A percentile compares a stretch with the other conserved stretches of the same genome.
These are phyloP conservation scores for Euspilapteryx auroguttella DNA, from an alignment of 2,888 invertebrate species.

Conservation along the genomic window DNA sequence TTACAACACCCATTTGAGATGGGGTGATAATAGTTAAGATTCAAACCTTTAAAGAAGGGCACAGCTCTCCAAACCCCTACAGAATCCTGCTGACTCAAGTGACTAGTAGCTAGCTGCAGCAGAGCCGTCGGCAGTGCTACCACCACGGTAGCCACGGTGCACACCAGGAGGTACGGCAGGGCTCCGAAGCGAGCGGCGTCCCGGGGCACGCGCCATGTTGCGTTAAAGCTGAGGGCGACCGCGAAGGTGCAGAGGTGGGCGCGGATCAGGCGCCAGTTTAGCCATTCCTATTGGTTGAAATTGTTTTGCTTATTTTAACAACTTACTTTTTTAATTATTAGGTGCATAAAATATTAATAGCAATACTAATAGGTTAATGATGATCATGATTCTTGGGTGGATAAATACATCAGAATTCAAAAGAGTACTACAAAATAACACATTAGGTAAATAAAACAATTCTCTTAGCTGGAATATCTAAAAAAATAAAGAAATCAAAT, in stretches of 20 bases:
- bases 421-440: too few relatives aligned
- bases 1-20: too few relatives aligned
- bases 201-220: conserved; percentile 62
- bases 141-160: conserved; percentile 40
- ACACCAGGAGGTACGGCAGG: conserved; percentile 52
- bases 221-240: conserved; percentile 57
- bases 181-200: conserved; percentile 47
- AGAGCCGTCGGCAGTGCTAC: conserved; percentile 62
- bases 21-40: too few relatives aligned
- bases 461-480: too few relatives aligned
- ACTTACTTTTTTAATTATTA: too few relatives aligned
- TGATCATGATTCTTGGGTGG: too few relatives aligned
- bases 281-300: conserved; percentile 24
- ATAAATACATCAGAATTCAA: too few relatives aligned
- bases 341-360: too few relatives aligned
- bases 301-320: too few relatives aligned
- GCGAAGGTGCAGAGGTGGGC: conserved; percentile 53
- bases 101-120: conserved; percentile 65
- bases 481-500: too few relatives aligned
- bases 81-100: conserved; percentile 66
- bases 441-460: too few relatives aligned
- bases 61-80: conserved; percentile 68
- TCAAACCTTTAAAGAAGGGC: conserved; percentile 65
- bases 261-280: conserved; percentile 23
- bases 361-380: too few relatives aligned